Evolutionary conservation across 2,888 invertebrate species (phyloP).

Genomic region (Notocelia uddmanniana): DNA sequence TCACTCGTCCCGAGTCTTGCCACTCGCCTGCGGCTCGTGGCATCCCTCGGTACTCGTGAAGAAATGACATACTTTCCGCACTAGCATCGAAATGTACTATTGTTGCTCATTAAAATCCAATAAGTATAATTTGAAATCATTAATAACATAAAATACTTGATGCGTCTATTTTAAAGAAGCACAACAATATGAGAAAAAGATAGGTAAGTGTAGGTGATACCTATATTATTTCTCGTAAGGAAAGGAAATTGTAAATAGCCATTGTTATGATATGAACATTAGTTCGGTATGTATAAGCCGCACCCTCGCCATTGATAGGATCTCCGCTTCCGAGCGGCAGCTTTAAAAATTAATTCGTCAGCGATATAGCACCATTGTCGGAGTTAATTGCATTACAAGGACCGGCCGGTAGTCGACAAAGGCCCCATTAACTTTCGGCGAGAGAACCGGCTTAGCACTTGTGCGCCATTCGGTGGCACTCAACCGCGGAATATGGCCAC

Average conservation of each 20-base stretch:
- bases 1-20: too few relatives aligned
- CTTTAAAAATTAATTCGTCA: constrained; percentile 81
- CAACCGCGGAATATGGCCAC: constrained; percentile 78
- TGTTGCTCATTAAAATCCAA: not conserved
- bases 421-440: constrained; percentile 81
- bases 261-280: constrained; percentile 33
- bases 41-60: too few relatives aligned
- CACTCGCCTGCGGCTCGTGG: too few relatives aligned
- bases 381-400: constrained; percentile 85
- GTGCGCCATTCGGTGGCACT: constrained; percentile 67
- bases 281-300: constrained; percentile 11
- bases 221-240: not conserved
- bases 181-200: not conserved
- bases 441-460: constrained; percentile 70
- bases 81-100: too few relatives aligned
- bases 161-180: not conserved
- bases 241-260: not conserved
- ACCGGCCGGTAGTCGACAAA: constrained; percentile 76
- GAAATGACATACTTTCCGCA: too few relatives aligned
- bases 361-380: constrained; percentile 79
- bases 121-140: not conserved
- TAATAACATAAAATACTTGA: not conserved
- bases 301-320: constrained; percentile 32
- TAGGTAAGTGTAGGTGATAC: not conserved
- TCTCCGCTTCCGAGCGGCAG: constrained; percentile 52